Conservation (phyloP, 2,888 invertebrate genomes). For the Deilephila porcellus region DNA sequence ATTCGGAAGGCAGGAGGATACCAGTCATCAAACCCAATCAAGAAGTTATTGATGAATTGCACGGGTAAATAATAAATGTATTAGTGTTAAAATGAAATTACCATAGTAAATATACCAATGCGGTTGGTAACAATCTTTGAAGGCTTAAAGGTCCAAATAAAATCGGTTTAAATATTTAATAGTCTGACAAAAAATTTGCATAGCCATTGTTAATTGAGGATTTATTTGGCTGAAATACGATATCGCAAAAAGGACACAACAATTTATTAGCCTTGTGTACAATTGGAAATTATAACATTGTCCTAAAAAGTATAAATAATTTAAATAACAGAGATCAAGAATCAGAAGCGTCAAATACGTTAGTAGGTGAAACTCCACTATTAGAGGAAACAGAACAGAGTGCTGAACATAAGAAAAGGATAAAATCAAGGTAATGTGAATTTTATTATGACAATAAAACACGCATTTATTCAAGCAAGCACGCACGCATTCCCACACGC, state of each 20-base stretch:
- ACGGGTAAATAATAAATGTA: constrained; percentile 46
- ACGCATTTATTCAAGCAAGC: not conserved
- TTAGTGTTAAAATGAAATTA: no score
- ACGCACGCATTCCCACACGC: no score
- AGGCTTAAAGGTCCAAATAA: no score
- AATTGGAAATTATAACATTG: not conserved
- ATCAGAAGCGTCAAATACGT: constrained; percentile 76
- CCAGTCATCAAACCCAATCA: constrained; percentile 75
- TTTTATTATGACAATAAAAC: constrained; percentile 27
- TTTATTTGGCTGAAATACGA: no score
- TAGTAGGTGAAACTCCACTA: constrained; percentile 74
- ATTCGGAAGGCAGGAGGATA: constrained; percentile 84
- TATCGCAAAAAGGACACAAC: no score
- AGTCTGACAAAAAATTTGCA: no score
- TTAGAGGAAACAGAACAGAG: constrained; percentile 61
- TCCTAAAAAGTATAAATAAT: not conserved
- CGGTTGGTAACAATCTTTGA: no score
- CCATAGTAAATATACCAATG: no score
- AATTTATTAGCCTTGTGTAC: no score
- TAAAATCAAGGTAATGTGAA: constrained; percentile 71
- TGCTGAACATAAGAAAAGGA: constrained; percentile 70
- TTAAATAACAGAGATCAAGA: constrained; percentile 61
- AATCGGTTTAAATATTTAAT: no score
- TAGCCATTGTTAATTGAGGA: no score
- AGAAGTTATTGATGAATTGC: constrained; percentile 53